phyloP scores from a whole-genome alignment of 2,113 vertebrate genomes.

The Platanista minor region DNA sequence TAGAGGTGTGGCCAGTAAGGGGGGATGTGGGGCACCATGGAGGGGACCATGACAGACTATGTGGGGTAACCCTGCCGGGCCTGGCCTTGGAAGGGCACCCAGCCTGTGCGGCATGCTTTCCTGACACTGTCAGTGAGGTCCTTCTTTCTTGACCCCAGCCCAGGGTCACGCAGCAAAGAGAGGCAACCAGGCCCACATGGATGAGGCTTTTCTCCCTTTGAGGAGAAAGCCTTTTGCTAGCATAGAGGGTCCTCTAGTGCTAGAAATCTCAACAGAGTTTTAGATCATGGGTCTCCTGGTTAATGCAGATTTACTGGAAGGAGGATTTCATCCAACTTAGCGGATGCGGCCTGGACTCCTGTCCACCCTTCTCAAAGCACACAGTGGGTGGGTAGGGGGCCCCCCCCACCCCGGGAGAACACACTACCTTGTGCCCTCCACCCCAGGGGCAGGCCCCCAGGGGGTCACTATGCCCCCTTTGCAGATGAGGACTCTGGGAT shows the following conservation, averaged over 20 bases:
- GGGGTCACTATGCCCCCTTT: background rate
- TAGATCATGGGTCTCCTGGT: background rate
- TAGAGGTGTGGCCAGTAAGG: background rate
- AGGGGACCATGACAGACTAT: background rate
- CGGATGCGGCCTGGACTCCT: background rate
- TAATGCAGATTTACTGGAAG: background rate
- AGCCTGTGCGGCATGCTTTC: background rate
- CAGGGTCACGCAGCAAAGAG: background rate
- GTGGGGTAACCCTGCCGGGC: background rate
- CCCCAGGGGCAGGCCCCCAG: background rate
- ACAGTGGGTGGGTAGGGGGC: fast-evolving
- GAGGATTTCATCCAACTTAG: background rate
- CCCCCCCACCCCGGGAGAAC: background rate
- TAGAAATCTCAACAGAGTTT: background rate
- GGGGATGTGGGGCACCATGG: background rate
- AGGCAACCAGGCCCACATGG: background rate
- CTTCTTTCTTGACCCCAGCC: background rate
- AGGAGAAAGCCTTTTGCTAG: background rate
- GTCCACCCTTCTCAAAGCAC: background rate
- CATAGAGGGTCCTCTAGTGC: background rate
- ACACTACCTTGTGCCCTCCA: background rate
- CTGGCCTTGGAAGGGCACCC: background rate
- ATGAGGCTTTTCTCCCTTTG: background rate
- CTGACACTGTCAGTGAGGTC: background rate
- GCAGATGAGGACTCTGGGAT: background rate